phyloP scores from a whole-genome alignment of 2,888 invertebrate genomes.

The Syrista parreyssii region DNA sequence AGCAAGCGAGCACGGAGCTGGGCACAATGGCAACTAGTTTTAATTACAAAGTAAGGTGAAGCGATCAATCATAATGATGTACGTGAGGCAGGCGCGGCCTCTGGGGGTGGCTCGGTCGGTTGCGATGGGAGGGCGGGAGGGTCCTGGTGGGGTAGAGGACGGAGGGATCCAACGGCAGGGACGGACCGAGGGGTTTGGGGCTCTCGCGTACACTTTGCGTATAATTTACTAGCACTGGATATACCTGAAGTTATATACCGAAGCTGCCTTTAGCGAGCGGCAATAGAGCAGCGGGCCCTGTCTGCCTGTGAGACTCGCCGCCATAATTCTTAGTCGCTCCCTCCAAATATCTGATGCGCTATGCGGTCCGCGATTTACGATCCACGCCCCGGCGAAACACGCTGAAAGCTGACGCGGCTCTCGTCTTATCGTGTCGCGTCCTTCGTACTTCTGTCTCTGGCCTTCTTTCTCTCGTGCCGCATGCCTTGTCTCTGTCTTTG shows the following conservation, averaged over 20 bases:
- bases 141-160: constrained; percentile 33
- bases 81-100: constrained; percentile 65
- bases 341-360: constrained; percentile 52
- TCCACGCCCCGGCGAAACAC: constrained; percentile 41
- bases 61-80: constrained; percentile 68
- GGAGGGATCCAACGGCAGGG: constrained; percentile 29
- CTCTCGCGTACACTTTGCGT: constrained; percentile 65
- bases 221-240: constrained; percentile 66
- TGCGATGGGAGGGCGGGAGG: constrained; percentile 39
- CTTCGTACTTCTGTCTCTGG: constrained; percentile 14
- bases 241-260: constrained; percentile 64
- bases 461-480: constrained; percentile 18
- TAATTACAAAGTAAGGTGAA: constrained; percentile 68
- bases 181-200: constrained; percentile 38
- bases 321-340: constrained; percentile 51
- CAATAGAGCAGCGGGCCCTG: constrained; percentile 30
- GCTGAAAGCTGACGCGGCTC: constrained; percentile 43
- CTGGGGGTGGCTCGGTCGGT: constrained; percentile 47
- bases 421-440: constrained; percentile 19
- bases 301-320: constrained; percentile 42
- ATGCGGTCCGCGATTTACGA: constrained; percentile 45
- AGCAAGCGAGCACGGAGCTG: constrained; percentile 41
- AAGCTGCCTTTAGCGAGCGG: constrained; percentile 39
- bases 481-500: constrained; percentile 10
- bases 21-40: constrained; percentile 67